Evolutionary conservation across 2,797 vertebrate genomes (phyloP).

Genomic region (Lacerta bilineata): DNA sequence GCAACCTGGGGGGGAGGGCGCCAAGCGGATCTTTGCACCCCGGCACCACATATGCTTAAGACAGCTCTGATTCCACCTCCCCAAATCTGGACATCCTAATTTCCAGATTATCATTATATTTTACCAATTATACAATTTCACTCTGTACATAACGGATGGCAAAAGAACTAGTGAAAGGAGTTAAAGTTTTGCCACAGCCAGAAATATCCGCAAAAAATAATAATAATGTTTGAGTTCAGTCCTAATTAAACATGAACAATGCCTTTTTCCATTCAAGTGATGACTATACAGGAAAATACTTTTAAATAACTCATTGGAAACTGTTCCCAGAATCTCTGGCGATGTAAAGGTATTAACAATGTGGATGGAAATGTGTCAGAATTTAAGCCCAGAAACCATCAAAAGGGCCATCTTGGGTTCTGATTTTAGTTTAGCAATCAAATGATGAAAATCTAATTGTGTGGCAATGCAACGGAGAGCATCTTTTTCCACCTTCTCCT

Average conservation of each 20-base stretch:
- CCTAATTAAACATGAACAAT: neutral
- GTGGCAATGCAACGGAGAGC: constrained; percentile 77
- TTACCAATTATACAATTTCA: neutral
- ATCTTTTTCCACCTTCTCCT: constrained; percentile 90
- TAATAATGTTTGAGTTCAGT: neutral
- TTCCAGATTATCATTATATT: neutral
- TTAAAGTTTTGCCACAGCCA: neutral
- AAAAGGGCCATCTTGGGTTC: constrained; percentile 54
- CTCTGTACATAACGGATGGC: neutral
- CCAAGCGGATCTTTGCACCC: too few species aligned
- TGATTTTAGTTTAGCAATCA: constrained; percentile 64
- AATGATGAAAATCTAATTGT: constrained; percentile 80
- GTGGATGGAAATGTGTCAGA: constrained; percentile 36
- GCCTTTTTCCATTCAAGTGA: neutral
- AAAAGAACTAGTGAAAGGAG: too few species aligned
- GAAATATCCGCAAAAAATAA: neutral
- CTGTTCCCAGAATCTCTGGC: constrained; percentile 44
- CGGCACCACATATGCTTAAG: too few species aligned
- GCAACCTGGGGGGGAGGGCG: too few species aligned
- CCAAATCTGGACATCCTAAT: neutral
- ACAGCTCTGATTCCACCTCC: neutral
- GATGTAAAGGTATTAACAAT: neutral
- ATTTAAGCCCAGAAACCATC: constrained; percentile 44
- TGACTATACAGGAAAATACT: neutral
- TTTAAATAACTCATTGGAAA: constrained; percentile 20